phyloP scores from a whole-genome alignment of 2,113 vertebrate species.

The Terrapene triunguis region DNA sequence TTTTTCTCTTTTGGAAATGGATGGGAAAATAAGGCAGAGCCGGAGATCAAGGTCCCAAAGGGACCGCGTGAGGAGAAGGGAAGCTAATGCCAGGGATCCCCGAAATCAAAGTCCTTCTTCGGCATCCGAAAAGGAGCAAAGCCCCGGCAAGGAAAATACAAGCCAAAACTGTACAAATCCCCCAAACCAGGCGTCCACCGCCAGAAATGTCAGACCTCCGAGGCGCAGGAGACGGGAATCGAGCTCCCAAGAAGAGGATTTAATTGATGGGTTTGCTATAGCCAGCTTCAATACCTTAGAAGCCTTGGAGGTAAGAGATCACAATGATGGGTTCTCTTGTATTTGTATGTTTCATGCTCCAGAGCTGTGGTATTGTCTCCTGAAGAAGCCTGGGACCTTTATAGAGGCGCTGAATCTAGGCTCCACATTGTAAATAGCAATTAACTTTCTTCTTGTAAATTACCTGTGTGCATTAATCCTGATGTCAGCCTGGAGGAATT shows the following conservation, averaged over 20 bases:
- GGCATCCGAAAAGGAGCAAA: slow-evolving; percentile 89
- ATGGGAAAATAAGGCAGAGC: slow-evolving; percentile 91
- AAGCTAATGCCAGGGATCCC: slow-evolving; percentile 85
- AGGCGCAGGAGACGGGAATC: slow-evolving; percentile 92
- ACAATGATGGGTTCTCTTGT: background rate
- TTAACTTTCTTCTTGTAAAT: slow-evolving; percentile 2
- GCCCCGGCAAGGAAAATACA: slow-evolving; percentile 87
- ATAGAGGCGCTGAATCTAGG: background rate
- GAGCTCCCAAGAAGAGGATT: slow-evolving; percentile 95
- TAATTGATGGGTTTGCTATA: slow-evolving; percentile 97
- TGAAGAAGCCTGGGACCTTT: background rate
- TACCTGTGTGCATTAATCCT: background rate
- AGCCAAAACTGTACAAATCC: slow-evolving; percentile 81
- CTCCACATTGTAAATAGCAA: slow-evolving; percentile 17
- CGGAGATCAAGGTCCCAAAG: slow-evolving; percentile 90
- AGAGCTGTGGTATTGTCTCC: background rate
- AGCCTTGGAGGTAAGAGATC: slow-evolving; percentile 88
- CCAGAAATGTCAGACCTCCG: slow-evolving; percentile 80
- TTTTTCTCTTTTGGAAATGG: slow-evolving; percentile 79
- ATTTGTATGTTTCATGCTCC: background rate
- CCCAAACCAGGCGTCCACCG: slow-evolving; percentile 79
- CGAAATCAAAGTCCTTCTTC: slow-evolving; percentile 89
- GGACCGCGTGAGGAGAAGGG: slow-evolving; percentile 90
- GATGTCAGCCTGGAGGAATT: slow-evolving; percentile 39
- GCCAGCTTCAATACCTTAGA: slow-evolving; percentile 94